Evolutionary conservation across 2,113 vertebrate species (phyloP), one percentile per base, ranked within the genome.

Genomic region (Cephalopterus ornatus): DNA sequence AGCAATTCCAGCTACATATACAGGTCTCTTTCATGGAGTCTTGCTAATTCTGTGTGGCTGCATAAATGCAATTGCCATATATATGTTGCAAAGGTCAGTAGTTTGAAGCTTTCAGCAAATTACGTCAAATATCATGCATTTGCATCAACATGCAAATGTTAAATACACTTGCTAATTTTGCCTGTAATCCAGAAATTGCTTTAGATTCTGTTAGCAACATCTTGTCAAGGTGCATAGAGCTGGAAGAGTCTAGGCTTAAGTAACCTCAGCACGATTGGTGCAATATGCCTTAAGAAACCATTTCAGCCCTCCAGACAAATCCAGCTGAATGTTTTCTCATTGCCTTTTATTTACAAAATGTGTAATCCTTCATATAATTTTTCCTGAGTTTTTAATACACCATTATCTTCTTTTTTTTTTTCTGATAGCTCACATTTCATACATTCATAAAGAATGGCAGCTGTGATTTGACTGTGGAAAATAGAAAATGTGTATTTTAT

Each of bases 41-140:
- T 47, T 83, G 27, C 46, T 65, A 70, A 55, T 27, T 42, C 21
- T 33, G 28, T 9, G 27, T 85, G 66, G 13, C 35, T 73, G 73
- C 46, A 71, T 72, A 73, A 92, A 61, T 28, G 14, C 14, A 68
- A 21, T 53, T 63, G 18, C 37, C 10, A 6, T 8, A 32, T 50
- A 14, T 50, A 12, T n/a, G 22, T 70, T 18, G 1, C 24, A 42
- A 53, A 61, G 28, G 41, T 41, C 14, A 24, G 11, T 46, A 88
- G 73, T 80, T 56, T 83, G 55, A 92, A 88, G 32, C 12, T 83
- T 83, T 44, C 62, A 56, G 35, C 19, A 72, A 80, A 37, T 83
- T 55, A 24, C 32, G 61, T 32, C 49, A 39, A 86, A 52, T 7
- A 52, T 30, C 17, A 12, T 53, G 26, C 6, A 9, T 59, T 72